These are phyloP conservation scores for Tribolium freemani DNA, from an alignment of 2,888 invertebrate species.

Conservation along the genomic window DNA sequence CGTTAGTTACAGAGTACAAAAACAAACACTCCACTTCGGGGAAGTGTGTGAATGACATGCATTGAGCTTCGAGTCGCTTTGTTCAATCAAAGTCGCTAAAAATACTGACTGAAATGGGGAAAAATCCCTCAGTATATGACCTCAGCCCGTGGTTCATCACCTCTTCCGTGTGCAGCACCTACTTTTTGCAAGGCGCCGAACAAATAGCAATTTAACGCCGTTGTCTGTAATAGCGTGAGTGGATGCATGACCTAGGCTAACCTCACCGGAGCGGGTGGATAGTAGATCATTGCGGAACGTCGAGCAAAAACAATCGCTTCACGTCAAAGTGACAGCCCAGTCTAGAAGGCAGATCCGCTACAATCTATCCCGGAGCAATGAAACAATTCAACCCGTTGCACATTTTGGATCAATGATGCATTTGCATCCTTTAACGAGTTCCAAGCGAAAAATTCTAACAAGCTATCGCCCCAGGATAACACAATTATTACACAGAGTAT, in stretches of 20 bases:
- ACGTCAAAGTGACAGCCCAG: constrained; percentile 56
- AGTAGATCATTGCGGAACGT: constrained; percentile 55
- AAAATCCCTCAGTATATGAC: constrained; percentile 33
- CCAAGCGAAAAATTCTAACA: constrained; percentile 31
- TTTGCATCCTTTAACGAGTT: constrained; percentile 52
- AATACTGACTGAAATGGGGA: constrained; percentile 27
- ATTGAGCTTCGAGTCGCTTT: constrained; percentile 33
- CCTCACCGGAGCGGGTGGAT: constrained; percentile 51
- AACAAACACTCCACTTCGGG: constrained; percentile 30
- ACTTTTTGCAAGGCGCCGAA: constrained; percentile 50
- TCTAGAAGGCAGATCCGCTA: constrained; percentile 54
- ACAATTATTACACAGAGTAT: constrained; percentile 15
- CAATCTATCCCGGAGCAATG: constrained; percentile 51
- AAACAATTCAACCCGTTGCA: constrained; percentile 55
- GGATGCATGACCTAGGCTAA: constrained; percentile 57
- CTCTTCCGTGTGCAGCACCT: constrained; percentile 53
- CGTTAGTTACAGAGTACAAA: constrained; percentile 34
- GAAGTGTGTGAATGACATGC: constrained; percentile 35
- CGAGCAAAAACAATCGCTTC: constrained; percentile 57
- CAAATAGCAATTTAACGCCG: constrained; percentile 57
- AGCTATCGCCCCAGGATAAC: not conserved
- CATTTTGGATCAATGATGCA: constrained; percentile 45
- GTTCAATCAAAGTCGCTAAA: constrained; percentile 32
- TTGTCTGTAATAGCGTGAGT: constrained; percentile 56
- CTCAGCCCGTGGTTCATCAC: constrained; percentile 40